Evolutionary conservation across 1,140 invertebrate species (phyloP), one percentile per base, ranked within the genome.

Genomic region (Pissodes strobi): DNA sequence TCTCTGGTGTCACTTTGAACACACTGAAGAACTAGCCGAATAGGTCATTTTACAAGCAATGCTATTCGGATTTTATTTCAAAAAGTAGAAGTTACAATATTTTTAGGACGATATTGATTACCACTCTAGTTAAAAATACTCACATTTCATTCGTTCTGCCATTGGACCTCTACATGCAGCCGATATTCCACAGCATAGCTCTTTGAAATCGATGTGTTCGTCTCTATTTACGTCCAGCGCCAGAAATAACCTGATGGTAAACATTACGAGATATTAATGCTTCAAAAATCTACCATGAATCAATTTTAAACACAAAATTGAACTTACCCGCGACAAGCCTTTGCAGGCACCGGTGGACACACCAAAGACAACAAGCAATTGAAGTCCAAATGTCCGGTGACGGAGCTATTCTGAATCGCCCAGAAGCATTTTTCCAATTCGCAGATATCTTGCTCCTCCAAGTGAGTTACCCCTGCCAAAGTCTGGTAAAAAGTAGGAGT

Each of bases 401-500:
- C 80, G 0, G 91, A 91, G 17, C 84, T 80, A 27, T 84, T 85
- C 70, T 93, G 90, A 21, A 94, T 78, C 2, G 82, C 81, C 91
- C 91, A 94, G 78, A 94, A 95, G 63, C 88, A 85, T 77, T 93
- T 93, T 76, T 95, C 92, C 64, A 95, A 78, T 71, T 93, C 91
- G 68, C 90, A 88, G 72, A 94, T 94, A 74, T 95, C 92, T 79
- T 82, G 81, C 69, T 88, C 86, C 64, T 87, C 86, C 10, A 88
- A 75, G 79, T 95, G 93, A 49, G 93, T 95, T 13, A 95, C 93
- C 25, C 93, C 93, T 59, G 93, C 91, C 15, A 95, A 78, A 19
- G 91, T 94, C 77, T 95, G 93, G 75, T 94, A 95, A 74, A 95
- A 95, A 0, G 92, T 94, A 2, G 92, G 92, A 12, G 91, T 92